Conservation (phyloP, 2,888 invertebrate species). For the Holacanthella duospinosa region DNA sequence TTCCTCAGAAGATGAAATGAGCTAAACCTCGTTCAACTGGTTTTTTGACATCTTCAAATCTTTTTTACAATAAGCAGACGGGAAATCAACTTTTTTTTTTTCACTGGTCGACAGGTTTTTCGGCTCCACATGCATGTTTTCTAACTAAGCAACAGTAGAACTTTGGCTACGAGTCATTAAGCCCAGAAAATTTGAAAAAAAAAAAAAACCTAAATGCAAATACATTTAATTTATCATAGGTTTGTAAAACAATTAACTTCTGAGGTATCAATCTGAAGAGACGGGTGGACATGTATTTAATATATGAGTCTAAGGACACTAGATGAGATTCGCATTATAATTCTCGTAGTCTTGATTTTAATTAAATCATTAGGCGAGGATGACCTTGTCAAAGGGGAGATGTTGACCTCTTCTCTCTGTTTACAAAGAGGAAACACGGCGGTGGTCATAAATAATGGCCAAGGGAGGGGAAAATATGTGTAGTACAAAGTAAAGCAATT, state of each 20-base stretch:
- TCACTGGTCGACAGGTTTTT: background rate
- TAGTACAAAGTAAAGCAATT: background rate
- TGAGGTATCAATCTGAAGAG: slow-evolving; percentile 1
- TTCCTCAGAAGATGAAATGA: background rate
- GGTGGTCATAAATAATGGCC: background rate
- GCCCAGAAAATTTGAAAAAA: too few relatives aligned
- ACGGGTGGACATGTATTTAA: slow-evolving; percentile 2
- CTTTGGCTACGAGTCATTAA: too few relatives aligned
- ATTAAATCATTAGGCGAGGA: background rate
- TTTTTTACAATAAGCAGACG: background rate
- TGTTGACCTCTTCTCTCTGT: background rate
- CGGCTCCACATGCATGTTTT: background rate
- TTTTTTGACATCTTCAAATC: background rate
- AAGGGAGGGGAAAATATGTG: background rate
- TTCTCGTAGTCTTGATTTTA: background rate
- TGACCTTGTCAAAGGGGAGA: background rate
- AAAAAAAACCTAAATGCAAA: background rate
- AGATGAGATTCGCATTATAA: background rate
- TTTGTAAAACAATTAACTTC: slow-evolving; percentile 1
- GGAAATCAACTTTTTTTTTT: background rate
- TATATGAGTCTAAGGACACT: background rate
- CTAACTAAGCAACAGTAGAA: too few relatives aligned
- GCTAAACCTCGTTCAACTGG: background rate
- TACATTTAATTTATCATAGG: background rate
- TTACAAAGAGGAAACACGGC: background rate